These are phyloP conservation scores for Ceryle rudis DNA, from an alignment of 2,797 vertebrate genomes.

Conservation along the genomic window DNA sequence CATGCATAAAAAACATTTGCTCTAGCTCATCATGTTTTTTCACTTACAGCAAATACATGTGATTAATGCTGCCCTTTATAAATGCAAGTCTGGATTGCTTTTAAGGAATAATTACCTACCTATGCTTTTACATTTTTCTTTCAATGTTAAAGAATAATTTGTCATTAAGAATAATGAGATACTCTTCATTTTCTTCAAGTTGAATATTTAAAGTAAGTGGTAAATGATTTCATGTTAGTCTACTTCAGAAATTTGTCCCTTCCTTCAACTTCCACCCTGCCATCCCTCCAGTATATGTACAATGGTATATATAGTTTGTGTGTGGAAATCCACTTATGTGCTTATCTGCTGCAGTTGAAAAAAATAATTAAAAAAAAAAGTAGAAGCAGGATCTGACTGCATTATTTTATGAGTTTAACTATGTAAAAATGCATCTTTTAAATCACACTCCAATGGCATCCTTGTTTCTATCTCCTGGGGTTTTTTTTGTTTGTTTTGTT, in stretches of 20 bases:
- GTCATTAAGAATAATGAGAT: slow-evolving; percentile 10
- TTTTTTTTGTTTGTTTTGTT: not conserved
- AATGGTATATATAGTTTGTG: not conserved
- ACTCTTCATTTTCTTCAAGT: slow-evolving; percentile 1
- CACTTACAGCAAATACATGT: not conserved
- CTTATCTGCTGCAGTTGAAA: not conserved
- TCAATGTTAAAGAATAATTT: slow-evolving; percentile 6
- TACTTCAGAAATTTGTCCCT: not conserved
- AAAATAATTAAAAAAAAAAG: not conserved
- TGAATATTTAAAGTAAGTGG: slow-evolving; percentile 7
- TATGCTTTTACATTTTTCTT: slow-evolving; percentile 48
- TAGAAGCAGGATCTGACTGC: not conserved
- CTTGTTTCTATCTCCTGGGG: not conserved
- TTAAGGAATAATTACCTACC: slow-evolving; percentile 46
- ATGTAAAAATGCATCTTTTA: not conserved
- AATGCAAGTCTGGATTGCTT: slow-evolving; percentile 25
- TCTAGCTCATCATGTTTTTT: not conserved
- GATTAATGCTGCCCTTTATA: slow-evolving; percentile 25
- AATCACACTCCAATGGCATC: not conserved
- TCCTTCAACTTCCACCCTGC: not conserved
- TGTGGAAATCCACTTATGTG: not conserved
- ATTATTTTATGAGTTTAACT: not conserved
- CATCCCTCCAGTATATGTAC: not conserved
- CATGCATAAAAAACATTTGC: not conserved
- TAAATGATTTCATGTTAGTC: not conserved